Conservation (phyloP, 2,113 vertebrate genomes). For the Ceratotherium simum region DNA sequence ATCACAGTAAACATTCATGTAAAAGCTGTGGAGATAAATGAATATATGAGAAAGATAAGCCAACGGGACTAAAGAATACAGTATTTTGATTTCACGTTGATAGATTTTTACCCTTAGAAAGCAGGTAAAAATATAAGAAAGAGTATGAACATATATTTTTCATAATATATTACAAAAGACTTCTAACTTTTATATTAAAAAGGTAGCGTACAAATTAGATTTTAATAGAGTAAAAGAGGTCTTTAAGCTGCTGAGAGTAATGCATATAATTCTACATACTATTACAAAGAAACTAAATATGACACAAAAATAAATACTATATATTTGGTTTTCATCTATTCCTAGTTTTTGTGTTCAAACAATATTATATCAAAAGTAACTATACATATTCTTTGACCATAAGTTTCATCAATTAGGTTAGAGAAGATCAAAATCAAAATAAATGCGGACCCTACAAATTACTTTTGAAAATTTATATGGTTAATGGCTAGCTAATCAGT, state of each 20-base stretch:
- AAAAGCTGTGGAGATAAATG: neutral
- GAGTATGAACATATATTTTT: neutral
- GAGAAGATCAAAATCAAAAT: slow-evolving; percentile 57
- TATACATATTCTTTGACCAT: neutral
- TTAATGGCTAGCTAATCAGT: neutral
- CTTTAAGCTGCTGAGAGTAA: neutral
- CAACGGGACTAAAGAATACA: neutral
- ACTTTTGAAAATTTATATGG: neutral
- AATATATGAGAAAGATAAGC: neutral
- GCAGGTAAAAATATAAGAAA: neutral
- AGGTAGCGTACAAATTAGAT: neutral
- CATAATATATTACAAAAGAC: neutral
- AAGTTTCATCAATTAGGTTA: slow-evolving; percentile 12
- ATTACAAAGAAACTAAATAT: slow-evolving; percentile 18
- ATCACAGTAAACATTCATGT: slow-evolving; percentile 20
- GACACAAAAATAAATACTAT: neutral
- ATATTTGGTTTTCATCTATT: neutral
- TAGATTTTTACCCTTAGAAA: slow-evolving; percentile 7
- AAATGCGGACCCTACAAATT: neutral
- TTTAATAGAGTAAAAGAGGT: neutral
- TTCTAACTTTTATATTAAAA: slow-evolving; percentile 18
- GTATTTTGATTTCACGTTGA: neutral
- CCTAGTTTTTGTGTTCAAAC: slow-evolving; percentile 2
- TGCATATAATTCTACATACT: neutral
- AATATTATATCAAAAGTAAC: slow-evolving; percentile 46